Percentiles rank a stretch among this genome's conserved stretches.
These are phyloP conservation scores for Bicyclus anynana DNA, from an alignment of 1,140 invertebrate genomes.

Conservation along the genomic window DNA sequence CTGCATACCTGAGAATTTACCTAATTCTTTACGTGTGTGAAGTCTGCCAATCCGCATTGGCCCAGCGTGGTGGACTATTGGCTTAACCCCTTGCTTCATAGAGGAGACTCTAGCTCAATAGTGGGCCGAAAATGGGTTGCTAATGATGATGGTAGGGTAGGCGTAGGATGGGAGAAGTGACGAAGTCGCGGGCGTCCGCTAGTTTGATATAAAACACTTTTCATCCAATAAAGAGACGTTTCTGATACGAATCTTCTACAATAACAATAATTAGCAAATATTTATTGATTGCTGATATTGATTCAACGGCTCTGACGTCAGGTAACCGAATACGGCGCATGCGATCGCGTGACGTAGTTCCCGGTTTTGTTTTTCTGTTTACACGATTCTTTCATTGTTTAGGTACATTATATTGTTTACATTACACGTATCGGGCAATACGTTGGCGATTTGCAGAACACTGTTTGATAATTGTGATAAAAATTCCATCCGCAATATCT, in stretches of 20 bases:
- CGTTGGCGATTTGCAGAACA: background rate
- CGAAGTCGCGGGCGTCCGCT: background rate
- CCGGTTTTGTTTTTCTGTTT: background rate
- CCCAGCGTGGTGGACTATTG: no score
- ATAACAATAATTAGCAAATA: background rate
- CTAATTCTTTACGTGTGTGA: no score
- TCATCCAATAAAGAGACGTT: no score
- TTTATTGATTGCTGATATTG: background rate
- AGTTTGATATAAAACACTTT: no score
- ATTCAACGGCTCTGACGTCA: background rate
- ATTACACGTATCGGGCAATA: background rate
- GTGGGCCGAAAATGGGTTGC: no score
- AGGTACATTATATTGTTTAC: background rate
- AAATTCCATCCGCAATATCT: background rate
- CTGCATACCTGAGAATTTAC: no score
- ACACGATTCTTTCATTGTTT: constrained; percentile 2
- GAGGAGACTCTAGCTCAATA: no score
- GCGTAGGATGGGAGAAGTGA: no score
- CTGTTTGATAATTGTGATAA: background rate
- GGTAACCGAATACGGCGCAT: background rate
- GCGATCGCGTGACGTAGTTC: background rate
- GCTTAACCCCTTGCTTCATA: no score
- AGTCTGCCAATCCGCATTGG: no score
- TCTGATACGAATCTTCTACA: no score
- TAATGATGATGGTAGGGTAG: no score